These are phyloP conservation scores for Leptonema lineaticorne DNA, from an alignment of 1,140 invertebrate genomes.

Conservation along the genomic window DNA sequence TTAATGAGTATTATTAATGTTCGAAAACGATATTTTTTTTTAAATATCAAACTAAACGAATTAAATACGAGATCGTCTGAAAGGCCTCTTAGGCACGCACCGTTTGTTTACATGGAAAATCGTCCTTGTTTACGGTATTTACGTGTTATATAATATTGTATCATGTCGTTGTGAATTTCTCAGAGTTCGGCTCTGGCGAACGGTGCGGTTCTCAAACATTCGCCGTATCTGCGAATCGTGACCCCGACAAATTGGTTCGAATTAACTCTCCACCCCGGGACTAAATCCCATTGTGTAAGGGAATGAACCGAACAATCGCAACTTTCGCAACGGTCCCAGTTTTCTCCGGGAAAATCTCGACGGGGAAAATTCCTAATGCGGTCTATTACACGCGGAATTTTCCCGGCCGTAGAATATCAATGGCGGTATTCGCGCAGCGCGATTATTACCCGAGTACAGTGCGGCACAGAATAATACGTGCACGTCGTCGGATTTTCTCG, in stretches of 20 bases:
- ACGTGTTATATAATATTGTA: background rate
- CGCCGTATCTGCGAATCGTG: background rate
- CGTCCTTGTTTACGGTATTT: too few relatives aligned
- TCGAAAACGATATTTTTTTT: too few relatives aligned
- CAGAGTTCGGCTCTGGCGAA: too few relatives aligned
- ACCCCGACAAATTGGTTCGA: background rate
- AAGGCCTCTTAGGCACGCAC: too few relatives aligned
- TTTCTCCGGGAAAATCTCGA: slow-evolving; percentile 1
- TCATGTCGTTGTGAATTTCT: background rate
- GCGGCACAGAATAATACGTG: too few relatives aligned
- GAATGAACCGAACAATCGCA: background rate
- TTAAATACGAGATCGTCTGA: too few relatives aligned
- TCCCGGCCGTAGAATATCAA: background rate
- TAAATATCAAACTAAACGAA: too few relatives aligned
- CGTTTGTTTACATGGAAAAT: too few relatives aligned
- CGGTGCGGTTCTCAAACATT: background rate
- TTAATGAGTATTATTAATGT: too few relatives aligned
- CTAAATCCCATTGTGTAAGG: slow-evolving; percentile 5
- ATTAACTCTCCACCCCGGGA: background rate
- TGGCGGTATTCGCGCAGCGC: background rate
- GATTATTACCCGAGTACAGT: background rate
- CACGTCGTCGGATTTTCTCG: too few relatives aligned
- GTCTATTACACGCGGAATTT: background rate
- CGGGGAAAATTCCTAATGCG: slow-evolving; percentile 7
- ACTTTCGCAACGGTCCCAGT: background rate